These are phyloP conservation scores for Gopherus evgoodei DNA, from an alignment of 2,113 vertebrate species.

Conservation along the genomic window DNA sequence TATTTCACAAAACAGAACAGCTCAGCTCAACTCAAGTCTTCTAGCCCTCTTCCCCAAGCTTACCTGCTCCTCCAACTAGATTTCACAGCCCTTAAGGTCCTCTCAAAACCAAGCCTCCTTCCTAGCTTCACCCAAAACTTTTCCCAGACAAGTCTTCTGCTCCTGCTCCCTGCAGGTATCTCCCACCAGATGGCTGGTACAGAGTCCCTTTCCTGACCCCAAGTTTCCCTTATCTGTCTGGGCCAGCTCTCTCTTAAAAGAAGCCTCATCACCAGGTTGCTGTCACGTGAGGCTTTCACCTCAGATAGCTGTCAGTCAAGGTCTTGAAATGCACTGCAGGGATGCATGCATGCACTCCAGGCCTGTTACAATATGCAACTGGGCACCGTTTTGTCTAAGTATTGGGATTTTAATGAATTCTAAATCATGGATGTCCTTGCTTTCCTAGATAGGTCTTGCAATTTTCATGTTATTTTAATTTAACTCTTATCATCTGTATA, in stretches of 20 bases:
- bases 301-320: not conserved
- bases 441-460: not conserved
- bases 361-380: not conserved
- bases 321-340: no score
- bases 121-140: not conserved
- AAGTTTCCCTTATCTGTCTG: not conserved
- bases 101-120: not conserved
- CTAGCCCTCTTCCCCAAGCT: not conserved
- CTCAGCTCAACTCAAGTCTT: not conserved
- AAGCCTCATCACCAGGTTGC: not conserved
- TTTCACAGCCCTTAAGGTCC: not conserved
- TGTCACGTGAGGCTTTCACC: not conserved
- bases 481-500: not conserved
- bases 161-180: not conserved
- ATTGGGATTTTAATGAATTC: not conserved
- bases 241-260: not conserved
- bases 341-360: no score
- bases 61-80: not conserved
- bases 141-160: not conserved
- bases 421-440: not conserved
- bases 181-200: not conserved
- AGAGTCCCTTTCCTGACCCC: not conserved
- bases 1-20: not conserved
- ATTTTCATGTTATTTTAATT: not conserved
- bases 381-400: not conserved